A percentile compares a stretch with the other conserved stretches of the same genome.
phyloP scores from a whole-genome alignment of 1,140 invertebrate species.

The Cotesia vestalis region DNA sequence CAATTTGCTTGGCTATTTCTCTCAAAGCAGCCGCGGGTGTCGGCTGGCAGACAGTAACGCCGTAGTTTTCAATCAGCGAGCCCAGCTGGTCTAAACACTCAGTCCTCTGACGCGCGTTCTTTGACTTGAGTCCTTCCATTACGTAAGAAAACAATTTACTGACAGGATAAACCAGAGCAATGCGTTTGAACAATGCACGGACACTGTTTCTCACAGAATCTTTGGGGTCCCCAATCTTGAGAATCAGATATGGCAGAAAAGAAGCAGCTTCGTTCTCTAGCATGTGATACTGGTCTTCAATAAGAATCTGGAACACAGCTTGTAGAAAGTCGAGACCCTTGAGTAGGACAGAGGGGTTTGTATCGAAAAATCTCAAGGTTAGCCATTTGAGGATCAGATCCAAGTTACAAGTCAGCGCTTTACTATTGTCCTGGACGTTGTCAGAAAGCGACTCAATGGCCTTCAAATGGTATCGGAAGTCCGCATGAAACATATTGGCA shows the following conservation, averaged over 20 bases:
- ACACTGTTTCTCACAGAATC: constrained; percentile 92
- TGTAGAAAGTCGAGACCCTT: constrained; percentile 93
- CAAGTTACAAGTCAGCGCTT: constrained; percentile 87
- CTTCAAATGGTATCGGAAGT: constrained; percentile 97
- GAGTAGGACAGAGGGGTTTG: constrained; percentile 95
- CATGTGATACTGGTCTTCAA: constrained; percentile 84
- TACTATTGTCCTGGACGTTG: constrained; percentile 79
- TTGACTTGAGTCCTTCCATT: constrained; percentile 95
- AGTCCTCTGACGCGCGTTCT: constrained; percentile 94
- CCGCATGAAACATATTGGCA: constrained; percentile 91
- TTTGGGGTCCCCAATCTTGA: constrained; percentile 96
- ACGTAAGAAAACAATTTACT: constrained; percentile 90
- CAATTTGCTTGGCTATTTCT: constrained; percentile 93
- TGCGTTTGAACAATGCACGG: constrained; percentile 83
- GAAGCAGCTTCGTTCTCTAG: constrained; percentile 90
- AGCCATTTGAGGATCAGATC: constrained; percentile 97
- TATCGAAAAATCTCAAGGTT: constrained; percentile 96
- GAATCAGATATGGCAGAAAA: constrained; percentile 93
- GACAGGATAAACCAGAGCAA: constrained; percentile 86
- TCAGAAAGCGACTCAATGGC: constrained; percentile 91
- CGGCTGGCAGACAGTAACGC: constrained; percentile 84
- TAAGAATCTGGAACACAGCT: constrained; percentile 81
- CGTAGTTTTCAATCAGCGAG: constrained; percentile 85
- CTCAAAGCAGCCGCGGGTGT: constrained; percentile 82
- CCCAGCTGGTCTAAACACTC: constrained; percentile 95